Evolutionary conservation across 2,797 vertebrate species (phyloP).

Genomic region (Pampus argenteus): DNA sequence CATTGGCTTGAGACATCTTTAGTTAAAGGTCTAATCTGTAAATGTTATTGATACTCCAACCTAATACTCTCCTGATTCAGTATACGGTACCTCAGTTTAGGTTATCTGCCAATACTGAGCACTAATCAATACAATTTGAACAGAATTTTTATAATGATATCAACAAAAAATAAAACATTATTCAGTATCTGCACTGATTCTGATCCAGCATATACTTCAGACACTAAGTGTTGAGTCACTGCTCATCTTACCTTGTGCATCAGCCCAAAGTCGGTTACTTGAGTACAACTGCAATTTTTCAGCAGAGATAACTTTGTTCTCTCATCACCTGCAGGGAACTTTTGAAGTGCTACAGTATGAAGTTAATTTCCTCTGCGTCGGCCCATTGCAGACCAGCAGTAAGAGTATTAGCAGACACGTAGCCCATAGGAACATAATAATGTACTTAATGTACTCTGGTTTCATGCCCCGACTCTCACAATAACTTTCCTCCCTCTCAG

Average conservation of each 20-base stretch:
- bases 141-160: background rate
- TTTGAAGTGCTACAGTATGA: conserved; percentile 10
- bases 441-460: conserved; percentile 19
- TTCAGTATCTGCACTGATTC: too few relatives aligned
- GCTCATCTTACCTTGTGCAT: background rate
- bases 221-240: too few relatives aligned
- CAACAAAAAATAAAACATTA: background rate
- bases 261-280: background rate
- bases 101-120: too few relatives aligned
- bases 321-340: conserved; percentile 13
- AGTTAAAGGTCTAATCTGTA: too few relatives aligned
- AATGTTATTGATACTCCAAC: too few relatives aligned
- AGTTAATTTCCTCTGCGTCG: conserved; percentile 33
- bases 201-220: too few relatives aligned
- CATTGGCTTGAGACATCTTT: too few relatives aligned
- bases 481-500: conserved; percentile 17
- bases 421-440: conserved; percentile 30
- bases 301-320: conserved; percentile 16
- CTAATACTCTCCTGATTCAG: too few relatives aligned
- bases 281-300: background rate
- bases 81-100: too few relatives aligned
- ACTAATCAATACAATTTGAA: too few relatives aligned
- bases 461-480: conserved; percentile 22
- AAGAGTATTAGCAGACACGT: conserved; percentile 7
- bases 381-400: background rate